Percentiles rank a stretch among this genome's conserved stretches.
Conservation (phyloP, 2,888 invertebrate species). For the Acanthosoma haemorrhoidale region DNA sequence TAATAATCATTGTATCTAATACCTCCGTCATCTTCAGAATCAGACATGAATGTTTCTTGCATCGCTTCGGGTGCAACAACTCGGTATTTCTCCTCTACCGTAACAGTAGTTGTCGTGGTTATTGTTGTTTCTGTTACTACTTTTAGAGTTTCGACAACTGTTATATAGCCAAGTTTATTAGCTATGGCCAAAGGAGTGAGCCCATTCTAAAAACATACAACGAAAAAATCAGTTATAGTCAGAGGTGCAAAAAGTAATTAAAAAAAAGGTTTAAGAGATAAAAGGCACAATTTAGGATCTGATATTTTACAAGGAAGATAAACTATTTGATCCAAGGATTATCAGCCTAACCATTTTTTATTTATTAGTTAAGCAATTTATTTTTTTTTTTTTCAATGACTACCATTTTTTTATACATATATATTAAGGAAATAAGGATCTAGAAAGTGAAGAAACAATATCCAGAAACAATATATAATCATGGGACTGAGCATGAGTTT, state of each 20-base stretch:
- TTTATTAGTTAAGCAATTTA: too few relatives aligned
- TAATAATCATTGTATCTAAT: conserved; percentile 39
- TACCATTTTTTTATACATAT: too few relatives aligned
- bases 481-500: too few relatives aligned
- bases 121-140: conserved; percentile 69
- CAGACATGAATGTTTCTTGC: conserved; percentile 98
- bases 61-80: conserved; percentile 97
- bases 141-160: conserved; percentile 93
- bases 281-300: too few relatives aligned
- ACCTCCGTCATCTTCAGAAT: conserved; percentile 98
- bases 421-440: too few relatives aligned
- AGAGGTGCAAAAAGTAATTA: not conserved
- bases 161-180: conserved; percentile 93
- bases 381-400: too few relatives aligned
- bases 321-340: too few relatives aligned
- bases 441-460: too few relatives aligned
- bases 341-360: too few relatives aligned
- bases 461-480: too few relatives aligned
- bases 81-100: conserved; percentile 90
- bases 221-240: not conserved
- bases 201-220: conserved; percentile 66
- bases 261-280: too few relatives aligned
- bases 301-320: too few relatives aligned
- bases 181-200: conserved; percentile 96
- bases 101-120: conserved; percentile 55